Conservation (phyloP, 2,113 vertebrate species). For the Pica pica region DNA sequence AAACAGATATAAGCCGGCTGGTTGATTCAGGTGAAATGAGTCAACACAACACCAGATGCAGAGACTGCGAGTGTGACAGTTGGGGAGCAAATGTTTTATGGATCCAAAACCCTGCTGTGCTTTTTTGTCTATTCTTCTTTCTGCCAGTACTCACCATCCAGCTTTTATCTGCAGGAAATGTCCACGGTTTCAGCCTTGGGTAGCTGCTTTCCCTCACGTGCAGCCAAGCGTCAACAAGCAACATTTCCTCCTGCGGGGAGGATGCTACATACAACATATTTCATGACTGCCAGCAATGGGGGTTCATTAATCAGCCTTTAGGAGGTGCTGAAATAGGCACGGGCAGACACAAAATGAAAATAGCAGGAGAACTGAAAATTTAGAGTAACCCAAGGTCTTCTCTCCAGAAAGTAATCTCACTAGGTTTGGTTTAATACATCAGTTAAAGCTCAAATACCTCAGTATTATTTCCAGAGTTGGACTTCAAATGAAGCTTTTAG, state of each 20-base stretch:
- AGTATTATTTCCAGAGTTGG: not conserved
- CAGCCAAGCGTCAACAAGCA: conserved; percentile 16
- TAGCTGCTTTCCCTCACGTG: not conserved
- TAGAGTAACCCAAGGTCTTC: not conserved
- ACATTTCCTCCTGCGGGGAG: conserved; percentile 1
- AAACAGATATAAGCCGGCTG: conserved; percentile 36
- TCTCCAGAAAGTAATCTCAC: not conserved
- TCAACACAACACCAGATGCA: conserved; percentile 65
- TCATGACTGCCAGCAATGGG: not conserved
- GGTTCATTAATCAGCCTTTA: conserved; percentile 24
- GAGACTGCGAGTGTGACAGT: conserved; percentile 54
- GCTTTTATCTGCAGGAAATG: not conserved
- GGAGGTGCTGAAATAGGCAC: not conserved
- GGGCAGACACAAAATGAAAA: not conserved
- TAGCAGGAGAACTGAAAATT: not conserved
- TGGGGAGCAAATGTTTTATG: conserved; percentile 60
- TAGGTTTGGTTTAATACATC: not conserved
- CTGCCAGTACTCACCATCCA: not conserved
- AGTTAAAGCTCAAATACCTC: not conserved
- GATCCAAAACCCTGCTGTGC: conserved; percentile 62
- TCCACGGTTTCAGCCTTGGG: not conserved
- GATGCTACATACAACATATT: not conserved
- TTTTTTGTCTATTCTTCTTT: conserved; percentile 54
- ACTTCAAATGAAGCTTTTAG: not conserved
- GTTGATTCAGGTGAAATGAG: conserved; percentile 65